Conservation (phyloP, 1,140 invertebrate species). For the Habropoda laboriosa region DNA sequence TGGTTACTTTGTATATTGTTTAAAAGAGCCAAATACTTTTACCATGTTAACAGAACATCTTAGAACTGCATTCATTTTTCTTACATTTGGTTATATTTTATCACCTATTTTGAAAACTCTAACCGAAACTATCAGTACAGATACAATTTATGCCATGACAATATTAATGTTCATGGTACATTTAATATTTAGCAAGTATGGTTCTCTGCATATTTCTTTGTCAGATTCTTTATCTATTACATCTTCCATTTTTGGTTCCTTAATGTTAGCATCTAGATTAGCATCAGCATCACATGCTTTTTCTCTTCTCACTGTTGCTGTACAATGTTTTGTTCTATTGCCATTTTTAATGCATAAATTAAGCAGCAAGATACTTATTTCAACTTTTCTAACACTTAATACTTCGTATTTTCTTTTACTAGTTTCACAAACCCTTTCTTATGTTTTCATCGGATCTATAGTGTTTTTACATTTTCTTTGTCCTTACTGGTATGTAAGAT, state of each 20-base stretch:
- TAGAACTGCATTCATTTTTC: constrained; percentile 89
- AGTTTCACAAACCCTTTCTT: constrained; percentile 83
- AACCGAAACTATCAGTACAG: constrained; percentile 97
- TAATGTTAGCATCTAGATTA: constrained; percentile 96
- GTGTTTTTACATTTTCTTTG: constrained; percentile 88
- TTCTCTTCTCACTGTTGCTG: constrained; percentile 91
- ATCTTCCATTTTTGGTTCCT: constrained; percentile 95
- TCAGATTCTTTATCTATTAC: constrained; percentile 93
- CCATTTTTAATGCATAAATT: constrained; percentile 86
- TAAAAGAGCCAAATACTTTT: constrained; percentile 71
- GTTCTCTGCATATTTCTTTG: constrained; percentile 89
- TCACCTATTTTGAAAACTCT: constrained; percentile 96
- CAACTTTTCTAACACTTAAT: constrained; percentile 57
- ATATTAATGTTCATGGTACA: constrained; percentile 94
- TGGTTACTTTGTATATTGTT: constrained; percentile 84
- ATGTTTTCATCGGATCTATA: constrained; percentile 84
- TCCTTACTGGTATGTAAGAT: constrained; percentile 90
- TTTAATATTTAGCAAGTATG: constrained; percentile 96
- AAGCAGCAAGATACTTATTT: constrained; percentile 70
- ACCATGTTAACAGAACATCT: constrained; percentile 82
- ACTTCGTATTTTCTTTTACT: constrained; percentile 83
- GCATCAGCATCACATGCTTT: constrained; percentile 93
- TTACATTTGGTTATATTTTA: constrained; percentile 91
- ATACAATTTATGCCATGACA: constrained; percentile 97
- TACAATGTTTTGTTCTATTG: constrained; percentile 93